These are phyloP conservation scores for Craterocephalus amniculus DNA, from an alignment of 2,797 vertebrate genomes.

Conservation along the genomic window DNA sequence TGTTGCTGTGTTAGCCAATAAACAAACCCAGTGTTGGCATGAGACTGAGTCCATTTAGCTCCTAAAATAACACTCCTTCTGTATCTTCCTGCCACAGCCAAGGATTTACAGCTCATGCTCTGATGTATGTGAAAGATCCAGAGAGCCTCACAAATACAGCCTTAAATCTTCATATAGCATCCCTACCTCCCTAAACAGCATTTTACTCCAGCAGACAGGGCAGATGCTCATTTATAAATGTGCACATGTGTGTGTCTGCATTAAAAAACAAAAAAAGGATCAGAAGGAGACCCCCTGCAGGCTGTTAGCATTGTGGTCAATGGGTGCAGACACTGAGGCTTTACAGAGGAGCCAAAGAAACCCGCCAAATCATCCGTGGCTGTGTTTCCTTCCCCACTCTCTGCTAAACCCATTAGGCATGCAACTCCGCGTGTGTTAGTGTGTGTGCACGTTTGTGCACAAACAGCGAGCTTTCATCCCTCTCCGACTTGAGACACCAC, in stretches of 20 bases:
- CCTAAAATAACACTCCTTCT: slow-evolving; percentile 42
- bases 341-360: slow-evolving; percentile 51
- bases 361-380: slow-evolving; percentile 48
- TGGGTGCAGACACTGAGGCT: slow-evolving; percentile 56
- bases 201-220: slow-evolving; percentile 6
- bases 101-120: neutral
- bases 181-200: slow-evolving; percentile 3
- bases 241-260: slow-evolving; percentile 18
- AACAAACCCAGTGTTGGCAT: neutral
- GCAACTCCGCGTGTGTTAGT: slow-evolving; percentile 17
- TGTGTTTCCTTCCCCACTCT: slow-evolving; percentile 35
- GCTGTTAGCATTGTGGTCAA: slow-evolving; percentile 62
- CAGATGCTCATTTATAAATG: slow-evolving; percentile 26
- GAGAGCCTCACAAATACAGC: neutral
- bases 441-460: slow-evolving; percentile 20
- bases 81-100: neutral
- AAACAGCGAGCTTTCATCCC: slow-evolving; percentile 67
- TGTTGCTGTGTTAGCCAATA: neutral
- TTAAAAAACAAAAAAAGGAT: slow-evolving; percentile 14
- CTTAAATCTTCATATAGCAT: slow-evolving; percentile 7
- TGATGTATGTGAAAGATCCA: neutral
- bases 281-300: slow-evolving; percentile 42
- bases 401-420: slow-evolving; percentile 61
- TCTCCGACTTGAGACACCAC: slow-evolving; percentile 70
- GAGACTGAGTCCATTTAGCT: neutral